Evolutionary conservation across 2,888 invertebrate genomes (phyloP), one percentile per base, ranked within the genome.

Genomic region (Sarcophaga rosellei): DNA sequence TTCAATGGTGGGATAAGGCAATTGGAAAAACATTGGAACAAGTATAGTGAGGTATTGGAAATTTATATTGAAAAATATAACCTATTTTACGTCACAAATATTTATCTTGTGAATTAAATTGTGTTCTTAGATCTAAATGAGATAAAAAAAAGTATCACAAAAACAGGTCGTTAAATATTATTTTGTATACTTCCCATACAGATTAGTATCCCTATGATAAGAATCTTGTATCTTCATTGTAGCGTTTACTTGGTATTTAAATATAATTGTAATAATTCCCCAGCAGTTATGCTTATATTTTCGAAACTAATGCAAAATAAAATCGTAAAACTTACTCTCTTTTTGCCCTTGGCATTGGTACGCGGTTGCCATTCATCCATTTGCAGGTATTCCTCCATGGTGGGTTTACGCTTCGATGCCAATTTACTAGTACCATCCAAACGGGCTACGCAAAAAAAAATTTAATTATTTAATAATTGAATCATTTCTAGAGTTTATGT

Each of bases 371-470:
- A 98, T 90, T 97, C 97, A 94, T 93, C 96, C 92, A 91, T 88
- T 93, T 98, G 97, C 87, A 99, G 95, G 95, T 97, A 99, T 93
- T 98, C 98, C 92, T 98, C 97, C 95, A 99, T 96, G 83, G 98
- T 97, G 2, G 90, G 89, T 47, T 89, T 91, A 25, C 91, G 91
- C 87, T 91, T 93, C 85, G 96, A 94, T 85, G 96, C 94, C 74
- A 96, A 96, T 92, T 96, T 96, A 92, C 94, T 96, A 89, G 97
- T 96, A 87, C 99, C 99, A 94, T 99, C 99, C 93, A 99, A 95
- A 87, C 98, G 97, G 90, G 98, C 99, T 98, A 94, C 35, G 95
- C 93, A 61, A 63, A 74, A 85, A 77, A n/a, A 73, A 61, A 62
- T 12, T 53, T 21, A 61, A 45, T 57, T 1, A 35, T 53, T 57